Conservation (phyloP, 2,113 vertebrate genomes). For the Eolophus roseicapilla region DNA sequence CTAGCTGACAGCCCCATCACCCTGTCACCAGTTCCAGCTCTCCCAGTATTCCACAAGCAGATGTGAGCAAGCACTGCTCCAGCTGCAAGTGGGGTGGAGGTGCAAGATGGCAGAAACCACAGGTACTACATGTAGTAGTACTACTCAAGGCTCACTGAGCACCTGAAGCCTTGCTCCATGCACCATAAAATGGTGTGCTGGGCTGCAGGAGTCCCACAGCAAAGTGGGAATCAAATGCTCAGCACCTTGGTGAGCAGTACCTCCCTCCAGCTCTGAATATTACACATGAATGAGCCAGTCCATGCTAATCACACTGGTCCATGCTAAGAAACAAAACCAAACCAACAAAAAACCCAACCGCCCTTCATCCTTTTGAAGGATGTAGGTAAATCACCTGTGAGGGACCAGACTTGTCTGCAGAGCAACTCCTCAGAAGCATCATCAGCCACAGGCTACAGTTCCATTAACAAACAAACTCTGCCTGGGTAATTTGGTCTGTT, state of each 20-base stretch:
- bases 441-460: neutral
- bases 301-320: neutral
- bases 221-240: neutral
- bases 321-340: neutral
- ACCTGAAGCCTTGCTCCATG: rapidly evolving
- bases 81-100: neutral
- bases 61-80: rapidly evolving
- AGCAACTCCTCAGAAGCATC: neutral
- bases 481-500: neutral
- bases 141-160: rapidly evolving
- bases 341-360: neutral
- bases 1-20: neutral
- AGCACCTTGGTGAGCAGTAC: neutral
- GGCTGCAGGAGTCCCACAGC: neutral
- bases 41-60: neutral
- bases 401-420: neutral
- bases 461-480: neutral
- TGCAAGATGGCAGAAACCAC: rapidly evolving
- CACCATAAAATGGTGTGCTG: rapidly evolving
- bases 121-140: rapidly evolving
- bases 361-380: neutral
- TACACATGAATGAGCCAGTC: neutral
- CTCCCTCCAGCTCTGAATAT: neutral
- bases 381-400: neutral
- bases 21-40: rapidly evolving